Percentiles rank a stretch among this genome's conserved stretches.
Conservation (phyloP, 2,888 invertebrate genomes). For the Tolmerus cingulatus region DNA sequence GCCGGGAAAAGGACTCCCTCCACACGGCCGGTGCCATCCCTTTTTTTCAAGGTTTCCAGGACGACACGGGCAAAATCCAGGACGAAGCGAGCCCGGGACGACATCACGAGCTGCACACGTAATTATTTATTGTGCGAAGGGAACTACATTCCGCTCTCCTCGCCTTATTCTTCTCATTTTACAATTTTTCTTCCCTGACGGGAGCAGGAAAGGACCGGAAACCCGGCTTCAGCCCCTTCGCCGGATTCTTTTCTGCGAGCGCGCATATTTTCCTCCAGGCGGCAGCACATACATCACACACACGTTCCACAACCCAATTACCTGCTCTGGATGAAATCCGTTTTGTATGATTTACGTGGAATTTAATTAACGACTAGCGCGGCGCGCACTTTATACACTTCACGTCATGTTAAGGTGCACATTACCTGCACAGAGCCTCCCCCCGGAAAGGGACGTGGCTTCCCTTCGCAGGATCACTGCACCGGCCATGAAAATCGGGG, state of each 20-base stretch:
- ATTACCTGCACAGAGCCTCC: background rate
- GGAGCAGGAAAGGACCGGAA: background rate
- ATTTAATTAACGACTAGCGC: slow-evolving; percentile 41
- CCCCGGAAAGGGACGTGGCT: background rate
- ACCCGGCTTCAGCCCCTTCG: background rate
- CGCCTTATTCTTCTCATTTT: background rate
- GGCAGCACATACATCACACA: background rate
- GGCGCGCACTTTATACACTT: background rate
- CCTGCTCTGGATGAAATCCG: slow-evolving; percentile 34
- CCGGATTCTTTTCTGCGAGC: background rate
- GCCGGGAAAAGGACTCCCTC: background rate
- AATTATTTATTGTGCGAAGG: slow-evolving; percentile 29
- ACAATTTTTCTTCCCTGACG: slow-evolving; percentile 32
- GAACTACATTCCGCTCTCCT: slow-evolving; percentile 1
- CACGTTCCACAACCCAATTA: background rate
- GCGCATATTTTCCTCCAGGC: background rate
- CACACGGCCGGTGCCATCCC: background rate
- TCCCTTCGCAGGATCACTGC: background rate
- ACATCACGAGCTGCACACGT: slow-evolving; percentile 13
- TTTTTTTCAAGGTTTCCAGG: background rate
- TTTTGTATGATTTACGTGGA: slow-evolving; percentile 42
- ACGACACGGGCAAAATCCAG: background rate
- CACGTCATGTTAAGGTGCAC: slow-evolving; percentile 7
- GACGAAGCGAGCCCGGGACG: background rate
- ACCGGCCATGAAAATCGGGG: background rate